Percentiles rank a stretch among this genome's conserved stretches.
phyloP scores from a whole-genome alignment of 2,113 vertebrate species.

The Neotoma lepida region DNA sequence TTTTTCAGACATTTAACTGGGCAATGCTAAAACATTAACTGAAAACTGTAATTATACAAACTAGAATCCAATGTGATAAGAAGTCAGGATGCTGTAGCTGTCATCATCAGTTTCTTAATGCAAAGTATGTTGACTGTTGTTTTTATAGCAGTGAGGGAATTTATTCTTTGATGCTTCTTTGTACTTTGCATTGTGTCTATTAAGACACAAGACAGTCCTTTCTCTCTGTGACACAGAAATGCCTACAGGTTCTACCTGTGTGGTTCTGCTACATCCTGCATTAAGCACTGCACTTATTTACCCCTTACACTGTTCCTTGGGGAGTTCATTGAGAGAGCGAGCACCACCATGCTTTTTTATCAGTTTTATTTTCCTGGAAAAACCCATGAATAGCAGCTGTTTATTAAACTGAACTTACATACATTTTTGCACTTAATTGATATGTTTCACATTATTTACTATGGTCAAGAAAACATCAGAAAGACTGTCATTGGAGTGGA shows the following conservation, averaged over 20 bases:
- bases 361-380: not conserved
- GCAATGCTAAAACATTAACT: not conserved
- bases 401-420: not conserved
- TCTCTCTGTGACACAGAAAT: not conserved
- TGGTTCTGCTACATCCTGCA: not conserved
- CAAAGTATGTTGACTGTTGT: not conserved
- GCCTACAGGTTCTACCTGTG: not conserved
- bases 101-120: not conserved
- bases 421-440: not conserved
- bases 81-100: constrained; percentile 1
- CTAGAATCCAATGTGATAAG: not conserved
- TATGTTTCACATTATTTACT: not conserved
- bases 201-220: not conserved
- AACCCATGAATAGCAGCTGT: not conserved
- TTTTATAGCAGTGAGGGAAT: not conserved
- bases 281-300: not conserved
- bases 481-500: not conserved
- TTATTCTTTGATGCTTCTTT: not conserved
- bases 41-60: constrained; percentile 28
- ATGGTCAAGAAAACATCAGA: not conserved
- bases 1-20: not conserved
- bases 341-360: not conserved
- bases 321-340: not conserved
- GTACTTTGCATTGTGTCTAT: not conserved
- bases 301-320: not conserved